These are phyloP conservation scores for Napeogenes sylphis DNA, from an alignment of 2,888 invertebrate species.

Conservation along the genomic window DNA sequence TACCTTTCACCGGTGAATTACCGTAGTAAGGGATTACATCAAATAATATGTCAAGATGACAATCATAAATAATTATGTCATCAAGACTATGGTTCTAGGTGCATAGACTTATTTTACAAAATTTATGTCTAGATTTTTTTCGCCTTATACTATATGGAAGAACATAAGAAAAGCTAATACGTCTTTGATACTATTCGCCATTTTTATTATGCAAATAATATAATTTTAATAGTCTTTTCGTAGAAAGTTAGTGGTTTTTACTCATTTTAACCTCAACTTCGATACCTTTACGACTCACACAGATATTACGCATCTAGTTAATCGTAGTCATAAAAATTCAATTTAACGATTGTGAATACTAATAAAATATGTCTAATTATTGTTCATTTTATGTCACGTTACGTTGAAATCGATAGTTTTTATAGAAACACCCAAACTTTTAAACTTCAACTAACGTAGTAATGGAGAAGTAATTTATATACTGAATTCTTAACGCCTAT, in stretches of 20 bases:
- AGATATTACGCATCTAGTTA: constrained; percentile 46
- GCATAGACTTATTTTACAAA: too few relatives aligned
- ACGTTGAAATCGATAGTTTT: constrained; percentile 48
- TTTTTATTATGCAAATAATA: too few relatives aligned
- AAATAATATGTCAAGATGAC: constrained; percentile 8
- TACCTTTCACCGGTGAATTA: background rate
- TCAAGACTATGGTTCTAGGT: too few relatives aligned
- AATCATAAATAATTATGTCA: too few relatives aligned
- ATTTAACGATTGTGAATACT: constrained; percentile 51
- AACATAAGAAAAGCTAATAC: too few relatives aligned
- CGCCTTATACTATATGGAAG: too few relatives aligned
- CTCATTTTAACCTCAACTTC: constrained; percentile 26
- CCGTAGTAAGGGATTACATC: background rate
- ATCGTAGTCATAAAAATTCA: constrained; percentile 55
- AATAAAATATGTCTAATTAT: constrained; percentile 52
- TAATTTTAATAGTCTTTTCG: too few relatives aligned
- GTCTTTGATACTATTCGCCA: background rate
- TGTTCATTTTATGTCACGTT: constrained; percentile 36
- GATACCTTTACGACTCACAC: constrained; percentile 44
- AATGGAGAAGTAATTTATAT: constrained; percentile 69
- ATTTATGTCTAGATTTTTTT: too few relatives aligned
- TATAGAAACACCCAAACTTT: constrained; percentile 20
- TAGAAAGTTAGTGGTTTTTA: too few relatives aligned
- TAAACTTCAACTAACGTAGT: constrained; percentile 39
- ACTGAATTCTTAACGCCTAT: constrained; percentile 59